Base-by-base conservation (phyloP, 2,113 vertebrate genomes). In the Otis tarda region DNA sequence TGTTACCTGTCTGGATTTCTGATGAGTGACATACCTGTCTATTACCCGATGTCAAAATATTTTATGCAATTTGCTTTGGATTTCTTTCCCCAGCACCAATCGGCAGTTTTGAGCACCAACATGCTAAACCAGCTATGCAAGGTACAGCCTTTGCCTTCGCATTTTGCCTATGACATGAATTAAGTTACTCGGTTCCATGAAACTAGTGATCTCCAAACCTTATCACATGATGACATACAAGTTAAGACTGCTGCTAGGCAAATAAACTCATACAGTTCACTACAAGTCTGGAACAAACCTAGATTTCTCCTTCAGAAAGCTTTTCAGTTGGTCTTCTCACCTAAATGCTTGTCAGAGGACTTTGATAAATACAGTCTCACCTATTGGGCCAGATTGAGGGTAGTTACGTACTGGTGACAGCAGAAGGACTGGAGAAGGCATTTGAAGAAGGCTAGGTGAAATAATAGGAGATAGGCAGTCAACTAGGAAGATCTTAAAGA, bases 71-170 rank as follows among this genome's bases (percentile, higher is more conserved):
- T 79, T 4, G 0, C 19, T 74, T 60, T 31, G 47, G 23, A 14
- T 70, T 86, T 28, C 7, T 45, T 15, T 53, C 25, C 39, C 33
- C 60, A 30, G 50, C n/a, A 52, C 16, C 20, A 12, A 1, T 11
- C 9, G 24, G n/a, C 0, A 1, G 10, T 47, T 20, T 81, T 20
- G 1, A 45, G 69, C 3, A 45, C 52, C 37, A 9, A 3, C 56
- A 9, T 0, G 61, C 56, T 31, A 20, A 50, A 7, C 14, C 25
- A 77, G 84, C 71, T 13, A 0, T 5, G 24, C 67, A 35, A 71
- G 31, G 45, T 2, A 37, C 25, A 21, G 43, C 61, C 31, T 84
- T 60, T 35, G 25, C 45, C 77, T 71, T 63, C 5, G 2, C 10
- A 0, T 49, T 70, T 35, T 33, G 52, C 47, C 57, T 20, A 31